Conservation (phyloP, 2,113 vertebrate genomes). For the Orthochromis malagaraziensis region DNA sequence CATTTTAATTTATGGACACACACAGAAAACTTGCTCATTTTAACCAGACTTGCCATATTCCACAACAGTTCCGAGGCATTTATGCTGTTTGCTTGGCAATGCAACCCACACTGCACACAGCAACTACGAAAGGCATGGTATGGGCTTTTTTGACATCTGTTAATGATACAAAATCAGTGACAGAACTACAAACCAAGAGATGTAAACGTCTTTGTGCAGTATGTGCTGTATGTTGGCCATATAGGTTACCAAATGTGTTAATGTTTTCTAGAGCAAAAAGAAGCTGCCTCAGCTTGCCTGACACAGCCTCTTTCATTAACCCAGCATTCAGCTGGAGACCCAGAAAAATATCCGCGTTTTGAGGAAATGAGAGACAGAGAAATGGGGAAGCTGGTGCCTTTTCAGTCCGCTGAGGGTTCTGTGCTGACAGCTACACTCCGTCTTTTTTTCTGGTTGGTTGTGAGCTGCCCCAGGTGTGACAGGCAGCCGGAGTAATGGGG, state of each 20-base stretch:
- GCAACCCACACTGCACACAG: neutral
- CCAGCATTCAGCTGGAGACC: constrained; percentile 24
- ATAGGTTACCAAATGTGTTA: neutral
- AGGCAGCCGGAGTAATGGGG: constrained; percentile 62
- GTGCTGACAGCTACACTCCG: constrained; percentile 59
- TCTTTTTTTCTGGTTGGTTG: constrained; percentile 50
- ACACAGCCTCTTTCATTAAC: constrained; percentile 48
- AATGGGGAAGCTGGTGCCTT: constrained; percentile 45
- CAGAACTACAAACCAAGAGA: neutral
- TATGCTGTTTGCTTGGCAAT: neutral
- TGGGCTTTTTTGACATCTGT: neutral
- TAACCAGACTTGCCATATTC: neutral
- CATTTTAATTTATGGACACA: neutral
- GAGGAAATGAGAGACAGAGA: constrained; percentile 59
- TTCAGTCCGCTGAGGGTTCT: constrained; percentile 51
- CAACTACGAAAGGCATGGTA: neutral
- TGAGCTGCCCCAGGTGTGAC: constrained; percentile 65
- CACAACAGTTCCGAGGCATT: neutral
- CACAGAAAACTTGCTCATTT: neutral
- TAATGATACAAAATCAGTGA: neutral
- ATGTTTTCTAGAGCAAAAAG: constrained; percentile 30
- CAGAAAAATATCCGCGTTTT: constrained; percentile 53
- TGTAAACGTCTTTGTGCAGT: neutral
- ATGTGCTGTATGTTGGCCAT: neutral
- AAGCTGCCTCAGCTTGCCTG: constrained; percentile 28